A percentile compares a stretch with the other conserved stretches of the same genome.
These are phyloP conservation scores for Nomada ferruginata DNA, from an alignment of 2,888 invertebrate species.

Conservation along the genomic window DNA sequence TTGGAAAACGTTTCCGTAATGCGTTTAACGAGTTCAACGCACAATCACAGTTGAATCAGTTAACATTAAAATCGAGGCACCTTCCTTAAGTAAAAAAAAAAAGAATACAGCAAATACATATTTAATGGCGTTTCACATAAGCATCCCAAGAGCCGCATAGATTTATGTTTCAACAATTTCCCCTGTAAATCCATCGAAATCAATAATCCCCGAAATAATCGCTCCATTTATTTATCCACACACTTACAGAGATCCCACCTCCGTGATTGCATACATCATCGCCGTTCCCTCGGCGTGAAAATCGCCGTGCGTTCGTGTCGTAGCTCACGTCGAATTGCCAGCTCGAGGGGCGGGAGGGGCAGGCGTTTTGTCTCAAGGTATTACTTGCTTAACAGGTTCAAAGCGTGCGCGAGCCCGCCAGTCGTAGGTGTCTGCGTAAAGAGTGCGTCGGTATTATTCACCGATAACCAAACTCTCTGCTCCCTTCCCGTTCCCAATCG, in stretches of 20 bases:
- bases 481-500: background rate
- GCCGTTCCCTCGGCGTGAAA: conserved; percentile 5
- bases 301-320: conserved; percentile 7
- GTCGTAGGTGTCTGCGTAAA: conserved; percentile 51
- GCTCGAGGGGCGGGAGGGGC: background rate
- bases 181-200: too few species aligned
- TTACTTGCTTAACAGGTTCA: conserved; percentile 52
- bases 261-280: background rate
- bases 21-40: background rate
- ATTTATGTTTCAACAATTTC: too few species aligned
- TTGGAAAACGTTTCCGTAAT: conserved; percentile 1
- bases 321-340: conserved; percentile 22
- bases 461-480: conserved; percentile 60
- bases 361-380: conserved; percentile 43
- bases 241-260: background rate
- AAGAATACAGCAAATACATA: too few species aligned
- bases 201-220: too few species aligned
- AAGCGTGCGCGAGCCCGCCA: conserved; percentile 35
- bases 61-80: background rate
- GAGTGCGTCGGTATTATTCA: conserved; percentile 60
- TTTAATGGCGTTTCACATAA: too few species aligned
- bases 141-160: too few species aligned
- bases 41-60: background rate
- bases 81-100: too few species aligned
- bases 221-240: background rate